Evolutionary conservation across 2,888 invertebrate species (phyloP).

Genomic region (Stenotaenia linearis): DNA sequence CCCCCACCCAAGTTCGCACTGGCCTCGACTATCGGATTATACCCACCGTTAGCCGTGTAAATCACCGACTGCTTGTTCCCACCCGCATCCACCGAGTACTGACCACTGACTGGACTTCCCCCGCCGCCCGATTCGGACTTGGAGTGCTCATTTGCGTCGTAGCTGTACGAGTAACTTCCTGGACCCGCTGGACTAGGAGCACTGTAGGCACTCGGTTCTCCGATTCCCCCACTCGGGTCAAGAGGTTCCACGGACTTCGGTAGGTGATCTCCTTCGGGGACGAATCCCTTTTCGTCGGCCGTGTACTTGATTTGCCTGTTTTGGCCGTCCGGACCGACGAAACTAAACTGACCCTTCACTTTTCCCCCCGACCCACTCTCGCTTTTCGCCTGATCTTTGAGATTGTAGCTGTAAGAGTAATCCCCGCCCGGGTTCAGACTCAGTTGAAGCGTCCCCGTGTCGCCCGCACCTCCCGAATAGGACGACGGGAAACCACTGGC

Average conservation of each 20-base stretch:
- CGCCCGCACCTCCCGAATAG: neutral
- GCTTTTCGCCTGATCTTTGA: constrained; percentile 6
- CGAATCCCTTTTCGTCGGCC: constrained; percentile 67
- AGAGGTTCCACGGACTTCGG: neutral
- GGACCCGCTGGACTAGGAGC: too few species aligned
- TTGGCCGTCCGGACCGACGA: constrained; percentile 67
- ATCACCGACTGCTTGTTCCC: neutral
- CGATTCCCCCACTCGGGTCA: neutral
- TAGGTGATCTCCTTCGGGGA: constrained; percentile 46
- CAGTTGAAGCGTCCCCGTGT: neutral
- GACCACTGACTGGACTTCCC: too few species aligned
- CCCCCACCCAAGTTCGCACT: too few species aligned
- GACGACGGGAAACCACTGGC: neutral
- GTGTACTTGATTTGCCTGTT: constrained; percentile 60
- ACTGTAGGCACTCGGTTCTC: too few species aligned
- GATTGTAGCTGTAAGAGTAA: constrained; percentile 1
- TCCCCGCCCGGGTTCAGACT: neutral
- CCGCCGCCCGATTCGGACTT: too few species aligned
- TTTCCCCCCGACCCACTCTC: neutral
- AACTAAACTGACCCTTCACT: constrained; percentile 43
- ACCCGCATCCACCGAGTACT: too few species aligned
- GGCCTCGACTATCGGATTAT: neutral
- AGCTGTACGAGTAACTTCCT: neutral
- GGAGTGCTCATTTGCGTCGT: neutral
- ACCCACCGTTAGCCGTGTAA: neutral